Percentiles rank a stretch among this genome's conserved stretches.
phyloP scores from a whole-genome alignment of 2,113 vertebrate genomes.

The Talpa occidentalis region DNA sequence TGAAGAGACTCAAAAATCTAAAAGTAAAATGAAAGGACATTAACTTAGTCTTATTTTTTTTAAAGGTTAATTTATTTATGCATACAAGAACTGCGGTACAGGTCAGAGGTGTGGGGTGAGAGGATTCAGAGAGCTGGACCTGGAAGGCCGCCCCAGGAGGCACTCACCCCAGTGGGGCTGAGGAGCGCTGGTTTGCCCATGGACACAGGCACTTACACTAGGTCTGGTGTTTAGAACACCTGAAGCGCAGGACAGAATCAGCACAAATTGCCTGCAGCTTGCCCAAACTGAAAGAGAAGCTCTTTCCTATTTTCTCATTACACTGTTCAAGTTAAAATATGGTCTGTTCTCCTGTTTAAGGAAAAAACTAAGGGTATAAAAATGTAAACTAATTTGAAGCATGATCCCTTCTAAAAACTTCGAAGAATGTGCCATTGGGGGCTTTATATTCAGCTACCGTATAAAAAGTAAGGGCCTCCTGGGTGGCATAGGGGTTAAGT shows the following conservation, averaged over 20 bases:
- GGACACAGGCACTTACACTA: no score
- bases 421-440: background rate
- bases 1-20: background rate
- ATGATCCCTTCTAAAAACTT: background rate
- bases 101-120: no score
- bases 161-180: no score
- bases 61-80: no score
- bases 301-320: constrained; percentile 23
- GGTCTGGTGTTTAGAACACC: no score
- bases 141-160: no score
- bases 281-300: constrained; percentile 23
- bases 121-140: no score
- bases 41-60: background rate
- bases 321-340: background rate
- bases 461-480: no score
- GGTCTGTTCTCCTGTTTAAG: background rate
- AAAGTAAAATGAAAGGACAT: background rate
- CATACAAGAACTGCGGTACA: no score
- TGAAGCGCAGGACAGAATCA: no score
- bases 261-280: background rate
- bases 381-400: background rate
- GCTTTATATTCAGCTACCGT: background rate
- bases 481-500: no score
- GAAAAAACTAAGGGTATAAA: constrained; percentile 43
- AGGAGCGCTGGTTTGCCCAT: no score